Conservation (phyloP, 1,140 invertebrate species). For the Drosophila kikkawai region DNA sequence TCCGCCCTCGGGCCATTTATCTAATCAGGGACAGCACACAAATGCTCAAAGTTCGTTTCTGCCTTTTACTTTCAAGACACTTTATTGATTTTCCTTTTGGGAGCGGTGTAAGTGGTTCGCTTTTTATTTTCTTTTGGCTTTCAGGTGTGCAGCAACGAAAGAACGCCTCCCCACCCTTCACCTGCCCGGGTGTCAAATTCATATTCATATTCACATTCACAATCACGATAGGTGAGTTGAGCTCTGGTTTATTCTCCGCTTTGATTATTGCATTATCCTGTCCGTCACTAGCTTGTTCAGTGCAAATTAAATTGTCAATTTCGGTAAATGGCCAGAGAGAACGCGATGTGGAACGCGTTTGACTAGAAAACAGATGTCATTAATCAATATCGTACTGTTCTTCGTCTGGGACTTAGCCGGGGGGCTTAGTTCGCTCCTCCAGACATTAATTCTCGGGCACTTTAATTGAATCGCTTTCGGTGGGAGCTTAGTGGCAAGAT, state of each 20-base stretch:
- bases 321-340: constrained; percentile 50
- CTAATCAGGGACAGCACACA: constrained; percentile 68
- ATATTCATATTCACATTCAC: constrained; percentile 47
- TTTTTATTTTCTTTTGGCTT: constrained; percentile 42
- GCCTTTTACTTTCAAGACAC: constrained; percentile 64
- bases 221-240: constrained; percentile 45
- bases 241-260: constrained; percentile 40
- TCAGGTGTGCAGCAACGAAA: constrained; percentile 40
- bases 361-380: constrained; percentile 37
- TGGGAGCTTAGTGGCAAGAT: constrained; percentile 1
- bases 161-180: not conserved
- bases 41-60: constrained; percentile 62
- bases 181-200: constrained; percentile 52
- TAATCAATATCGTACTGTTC: constrained; percentile 32
- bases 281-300: constrained; percentile 63
- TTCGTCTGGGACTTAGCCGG: constrained; percentile 3
- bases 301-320: constrained; percentile 80
- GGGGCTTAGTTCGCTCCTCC: constrained; percentile 23
- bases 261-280: constrained; percentile 77
- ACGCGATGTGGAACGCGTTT: constrained; percentile 36
- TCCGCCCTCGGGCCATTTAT: constrained; percentile 44
- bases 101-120: constrained; percentile 29
- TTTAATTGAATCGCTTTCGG: constrained; percentile 38
- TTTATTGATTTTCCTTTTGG: constrained; percentile 72
- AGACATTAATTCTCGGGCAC: constrained; percentile 35